phyloP scores from a whole-genome alignment of 2,888 invertebrate species.

The Caenorhabditis doughertyi region DNA sequence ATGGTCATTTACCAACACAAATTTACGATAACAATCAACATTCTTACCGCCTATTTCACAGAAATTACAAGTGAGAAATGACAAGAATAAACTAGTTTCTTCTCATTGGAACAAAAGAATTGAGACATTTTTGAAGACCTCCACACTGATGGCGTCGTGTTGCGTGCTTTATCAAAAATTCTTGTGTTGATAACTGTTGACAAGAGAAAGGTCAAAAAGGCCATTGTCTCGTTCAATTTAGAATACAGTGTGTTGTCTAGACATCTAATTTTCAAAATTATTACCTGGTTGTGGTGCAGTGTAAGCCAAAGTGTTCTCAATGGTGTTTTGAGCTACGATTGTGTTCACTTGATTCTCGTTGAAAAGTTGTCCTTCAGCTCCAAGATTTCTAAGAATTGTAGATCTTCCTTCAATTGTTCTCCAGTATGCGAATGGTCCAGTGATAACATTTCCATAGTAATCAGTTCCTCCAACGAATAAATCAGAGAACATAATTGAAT shows the following conservation, averaged over 20 bases:
- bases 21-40: conserved; percentile 27
- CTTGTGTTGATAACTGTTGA: conserved; percentile 33
- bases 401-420: conserved; percentile 80
- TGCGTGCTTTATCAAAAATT: conserved; percentile 4
- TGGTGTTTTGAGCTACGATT: conserved; percentile 79
- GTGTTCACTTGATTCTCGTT: conserved; percentile 77
- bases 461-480: conserved; percentile 82
- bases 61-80: neutral
- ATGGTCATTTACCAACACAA: conserved; percentile 22
- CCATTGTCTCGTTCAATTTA: neutral
- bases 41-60: neutral
- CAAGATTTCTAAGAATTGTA: conserved; percentile 79
- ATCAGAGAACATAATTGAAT: conserved; percentile 83
- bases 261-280: neutral
- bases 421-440: conserved; percentile 82
- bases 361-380: conserved; percentile 78
- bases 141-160: neutral
- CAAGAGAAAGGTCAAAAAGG: conserved; percentile 7
- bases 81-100: conserved; percentile 20
- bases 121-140: conserved; percentile 37
- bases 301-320: conserved; percentile 81
- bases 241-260: conserved; percentile 1
- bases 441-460: conserved; percentile 75
- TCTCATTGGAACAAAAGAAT: conserved; percentile 29
- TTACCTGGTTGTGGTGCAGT: conserved; percentile 80